Percentiles rank a stretch among this genome's conserved stretches.
Evolutionary conservation across 92 coral and sea anemone genomes (phyloP).

Genomic region (Phenganax subtilis): DNA sequence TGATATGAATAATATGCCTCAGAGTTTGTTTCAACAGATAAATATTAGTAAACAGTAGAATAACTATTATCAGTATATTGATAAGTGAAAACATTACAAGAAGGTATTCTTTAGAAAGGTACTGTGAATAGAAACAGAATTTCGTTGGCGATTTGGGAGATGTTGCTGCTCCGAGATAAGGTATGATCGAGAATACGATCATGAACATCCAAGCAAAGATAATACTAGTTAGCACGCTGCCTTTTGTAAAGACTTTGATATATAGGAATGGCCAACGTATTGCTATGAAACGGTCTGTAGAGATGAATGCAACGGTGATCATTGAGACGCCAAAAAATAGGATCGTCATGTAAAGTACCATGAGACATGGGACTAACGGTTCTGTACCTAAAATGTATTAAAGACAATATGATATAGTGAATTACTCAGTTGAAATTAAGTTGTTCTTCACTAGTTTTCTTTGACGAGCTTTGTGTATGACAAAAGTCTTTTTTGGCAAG

Average conservation of each 20-base stretch:
- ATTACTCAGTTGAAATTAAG: too few relatives aligned
- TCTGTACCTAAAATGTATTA: constrained; percentile 27
- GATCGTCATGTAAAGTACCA: constrained; percentile 76
- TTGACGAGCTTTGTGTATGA: too few relatives aligned
- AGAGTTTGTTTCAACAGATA: constrained; percentile 72
- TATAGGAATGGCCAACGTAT: constrained; percentile 72
- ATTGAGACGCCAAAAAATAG: constrained; percentile 85
- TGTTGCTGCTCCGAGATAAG: constrained; percentile 60
- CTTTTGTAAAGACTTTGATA: constrained; percentile 54
- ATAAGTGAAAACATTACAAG: constrained; percentile 71
- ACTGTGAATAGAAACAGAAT: constrained; percentile 75
- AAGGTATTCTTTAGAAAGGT: constrained; percentile 62
- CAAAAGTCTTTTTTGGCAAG: too few relatives aligned
- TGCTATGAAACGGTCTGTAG: constrained; percentile 80
- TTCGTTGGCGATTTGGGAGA: constrained; percentile 49
- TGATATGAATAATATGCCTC: constrained; percentile 67
- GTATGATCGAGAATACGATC: constrained; percentile 57
- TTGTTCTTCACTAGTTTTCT: too few relatives aligned
- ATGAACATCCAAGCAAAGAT: constrained; percentile 55
- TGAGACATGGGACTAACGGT: constrained; percentile 72
- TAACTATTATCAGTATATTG: constrained; percentile 63
- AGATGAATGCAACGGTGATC: constrained; percentile 70
- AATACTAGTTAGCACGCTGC: constrained; percentile 35
- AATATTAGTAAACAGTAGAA: constrained; percentile 64
- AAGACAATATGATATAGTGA: not conserved